Evolutionary conservation across 2,113 vertebrate genomes (phyloP).

Genomic region (Alouatta palliata): DNA sequence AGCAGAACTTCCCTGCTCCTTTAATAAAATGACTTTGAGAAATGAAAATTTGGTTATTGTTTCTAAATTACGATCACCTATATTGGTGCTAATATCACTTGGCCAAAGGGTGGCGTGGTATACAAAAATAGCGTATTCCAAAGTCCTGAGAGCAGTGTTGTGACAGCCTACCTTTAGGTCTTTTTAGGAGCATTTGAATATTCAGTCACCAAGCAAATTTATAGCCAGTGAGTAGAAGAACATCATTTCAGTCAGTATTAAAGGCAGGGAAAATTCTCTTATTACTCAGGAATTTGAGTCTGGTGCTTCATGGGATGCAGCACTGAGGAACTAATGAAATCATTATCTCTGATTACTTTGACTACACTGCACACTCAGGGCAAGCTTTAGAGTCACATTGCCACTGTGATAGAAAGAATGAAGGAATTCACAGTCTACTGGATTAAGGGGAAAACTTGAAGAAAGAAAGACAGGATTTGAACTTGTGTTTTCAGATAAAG

Average conservation of each 20-base stretch:
- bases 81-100: background rate
- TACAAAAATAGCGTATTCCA: background rate
- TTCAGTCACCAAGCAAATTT: background rate
- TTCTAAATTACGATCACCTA: background rate
- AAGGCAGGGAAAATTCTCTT: background rate
- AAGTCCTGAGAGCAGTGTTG: background rate
- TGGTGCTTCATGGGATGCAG: background rate
- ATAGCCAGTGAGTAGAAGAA: background rate
- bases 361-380: background rate
- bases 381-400: background rate
- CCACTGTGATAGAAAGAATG: background rate
- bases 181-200: background rate
- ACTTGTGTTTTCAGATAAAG: background rate
- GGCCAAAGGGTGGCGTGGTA: background rate
- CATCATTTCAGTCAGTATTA: background rate
- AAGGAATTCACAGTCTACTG: background rate
- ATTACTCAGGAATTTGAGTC: background rate
- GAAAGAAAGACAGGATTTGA: background rate
- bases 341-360: background rate
- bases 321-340: background rate
- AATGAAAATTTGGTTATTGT: background rate
- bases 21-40: background rate
- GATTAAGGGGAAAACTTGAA: background rate
- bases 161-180: background rate
- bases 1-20: background rate